Conservation (phyloP, 2,888 invertebrate species). For the Serripes groenlandicus region DNA sequence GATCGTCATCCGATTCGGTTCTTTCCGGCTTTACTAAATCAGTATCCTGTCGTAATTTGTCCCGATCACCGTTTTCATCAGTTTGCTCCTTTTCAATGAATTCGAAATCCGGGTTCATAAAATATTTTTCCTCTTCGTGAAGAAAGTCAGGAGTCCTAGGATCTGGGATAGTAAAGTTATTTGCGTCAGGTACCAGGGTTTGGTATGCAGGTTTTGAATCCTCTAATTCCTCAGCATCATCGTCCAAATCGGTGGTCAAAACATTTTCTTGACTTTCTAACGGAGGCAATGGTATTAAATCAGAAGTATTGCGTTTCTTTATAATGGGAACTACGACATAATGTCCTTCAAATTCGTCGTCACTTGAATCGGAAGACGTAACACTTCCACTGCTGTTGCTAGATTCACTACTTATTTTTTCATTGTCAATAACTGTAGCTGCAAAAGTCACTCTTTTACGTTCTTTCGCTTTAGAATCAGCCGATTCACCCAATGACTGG, state of each 20-base stretch:
- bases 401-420: slow-evolving; percentile 24
- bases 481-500: too few relatives aligned
- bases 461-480: background rate
- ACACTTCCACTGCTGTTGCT: slow-evolving; percentile 23
- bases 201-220: background rate
- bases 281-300: too few relatives aligned
- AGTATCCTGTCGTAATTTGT: too few relatives aligned
- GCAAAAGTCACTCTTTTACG: slow-evolving; percentile 59
- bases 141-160: slow-evolving; percentile 23
- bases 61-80: too few relatives aligned
- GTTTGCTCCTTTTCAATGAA: slow-evolving; percentile 26
- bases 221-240: slow-evolving; percentile 18
- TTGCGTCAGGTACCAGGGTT: background rate
- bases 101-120: slow-evolving; percentile 26
- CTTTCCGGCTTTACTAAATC: too few relatives aligned
- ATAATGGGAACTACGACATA: slow-evolving; percentile 41
- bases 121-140: slow-evolving; percentile 29
- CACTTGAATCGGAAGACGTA: slow-evolving; percentile 14
- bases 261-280: slow-evolving; percentile 10
- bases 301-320: too few relatives aligned
- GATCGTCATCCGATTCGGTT: too few relatives aligned
- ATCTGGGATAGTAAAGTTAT: slow-evolving; percentile 29
- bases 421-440: slow-evolving; percentile 57
- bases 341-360: slow-evolving; percentile 38
- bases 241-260: slow-evolving; percentile 30